A percentile compares a stretch with the other conserved stretches of the same genome.
Conservation (phyloP, 2,113 vertebrate genomes). For the Fukomys damarensis region DNA sequence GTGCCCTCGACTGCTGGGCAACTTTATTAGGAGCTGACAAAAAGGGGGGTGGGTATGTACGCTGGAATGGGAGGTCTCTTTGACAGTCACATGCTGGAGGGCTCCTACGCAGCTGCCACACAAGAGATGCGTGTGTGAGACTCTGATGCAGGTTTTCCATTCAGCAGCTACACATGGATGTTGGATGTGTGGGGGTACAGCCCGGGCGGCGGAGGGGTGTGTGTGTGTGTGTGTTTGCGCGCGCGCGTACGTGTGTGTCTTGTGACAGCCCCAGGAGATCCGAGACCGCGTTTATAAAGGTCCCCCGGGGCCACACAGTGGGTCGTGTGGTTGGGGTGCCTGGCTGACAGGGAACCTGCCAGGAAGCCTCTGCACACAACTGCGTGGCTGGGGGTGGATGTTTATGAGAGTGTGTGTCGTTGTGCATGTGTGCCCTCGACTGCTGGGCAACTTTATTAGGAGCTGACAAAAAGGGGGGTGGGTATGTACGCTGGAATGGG, state of each 20-base stretch:
- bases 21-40: constrained; percentile 31
- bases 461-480: background rate
- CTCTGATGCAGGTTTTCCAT: background rate
- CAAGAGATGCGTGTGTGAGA: background rate
- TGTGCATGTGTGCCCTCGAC: background rate
- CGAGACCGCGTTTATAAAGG: background rate
- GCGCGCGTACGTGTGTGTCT: background rate
- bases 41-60: background rate
- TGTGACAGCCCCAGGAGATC: background rate
- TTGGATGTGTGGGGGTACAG: background rate
- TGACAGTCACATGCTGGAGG: background rate
- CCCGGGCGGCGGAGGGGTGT: background rate
- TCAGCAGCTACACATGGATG: background rate
- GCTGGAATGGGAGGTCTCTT: background rate
- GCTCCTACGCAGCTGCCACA: background rate
- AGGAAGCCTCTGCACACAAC: background rate
- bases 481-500: too few relatives aligned
- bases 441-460: constrained; percentile 5
- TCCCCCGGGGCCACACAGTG: background rate
- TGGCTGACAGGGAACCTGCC: background rate
- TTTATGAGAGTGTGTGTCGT: background rate
- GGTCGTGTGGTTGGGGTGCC: background rate
- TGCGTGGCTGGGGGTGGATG: background rate
- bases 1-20: background rate
- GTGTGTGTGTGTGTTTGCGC: background rate